Conservation (phyloP, 2,113 vertebrate genomes). For the Psettodes erumei region DNA sequence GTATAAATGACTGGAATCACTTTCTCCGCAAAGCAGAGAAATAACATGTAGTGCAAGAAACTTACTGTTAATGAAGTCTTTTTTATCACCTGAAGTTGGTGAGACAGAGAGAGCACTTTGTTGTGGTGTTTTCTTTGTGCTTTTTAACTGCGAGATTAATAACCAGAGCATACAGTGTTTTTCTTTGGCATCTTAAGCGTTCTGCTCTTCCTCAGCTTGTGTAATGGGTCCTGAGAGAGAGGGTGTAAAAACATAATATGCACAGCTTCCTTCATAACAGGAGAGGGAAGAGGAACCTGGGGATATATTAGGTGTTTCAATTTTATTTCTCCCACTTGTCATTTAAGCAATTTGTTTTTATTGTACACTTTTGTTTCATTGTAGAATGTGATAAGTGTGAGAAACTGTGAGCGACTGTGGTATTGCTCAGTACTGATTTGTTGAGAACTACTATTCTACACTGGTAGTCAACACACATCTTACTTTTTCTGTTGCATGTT, state of each 20-base stretch:
- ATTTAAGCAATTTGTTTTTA: neutral
- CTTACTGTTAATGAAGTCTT: neutral
- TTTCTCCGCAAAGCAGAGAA: no score
- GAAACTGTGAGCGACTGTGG: no score
- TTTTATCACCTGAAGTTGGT: neutral
- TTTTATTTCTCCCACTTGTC: neutral
- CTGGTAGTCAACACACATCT: no score
- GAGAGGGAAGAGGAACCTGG: neutral
- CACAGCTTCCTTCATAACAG: neutral
- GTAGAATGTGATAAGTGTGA: no score
- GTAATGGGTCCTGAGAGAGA: neutral
- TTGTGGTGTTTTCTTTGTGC: neutral
- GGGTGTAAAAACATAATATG: neutral
- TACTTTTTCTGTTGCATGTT: no score
- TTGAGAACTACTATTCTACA: no score
- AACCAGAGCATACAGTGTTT: neutral
- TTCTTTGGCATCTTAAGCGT: neutral
- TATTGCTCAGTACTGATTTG: no score
- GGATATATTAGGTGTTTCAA: neutral
- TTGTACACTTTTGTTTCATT: neutral
- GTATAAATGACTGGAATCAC: no score
- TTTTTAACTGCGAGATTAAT: neutral
- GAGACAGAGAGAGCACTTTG: neutral
- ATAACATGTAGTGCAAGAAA: no score
- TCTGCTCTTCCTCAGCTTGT: neutral